Conservation (phyloP, 1,140 invertebrate genomes). For the Drosophila mojavensis region DNA sequence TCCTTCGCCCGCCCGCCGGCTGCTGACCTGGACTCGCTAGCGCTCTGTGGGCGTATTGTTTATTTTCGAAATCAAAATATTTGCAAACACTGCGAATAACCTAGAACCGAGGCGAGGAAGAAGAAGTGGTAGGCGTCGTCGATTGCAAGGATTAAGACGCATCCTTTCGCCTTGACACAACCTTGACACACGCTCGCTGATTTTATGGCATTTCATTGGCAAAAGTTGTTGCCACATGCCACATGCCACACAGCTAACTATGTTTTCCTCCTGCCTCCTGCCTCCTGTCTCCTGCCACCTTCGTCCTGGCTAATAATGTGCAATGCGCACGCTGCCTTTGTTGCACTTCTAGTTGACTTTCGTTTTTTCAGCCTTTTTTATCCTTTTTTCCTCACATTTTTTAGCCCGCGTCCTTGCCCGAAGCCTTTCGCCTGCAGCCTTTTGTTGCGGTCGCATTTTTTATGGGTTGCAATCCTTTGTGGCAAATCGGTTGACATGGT, state of each 20-base stretch:
- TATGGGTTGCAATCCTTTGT: conserved; percentile 62
- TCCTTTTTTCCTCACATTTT: conserved; percentile 26
- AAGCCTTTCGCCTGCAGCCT: conserved; percentile 41
- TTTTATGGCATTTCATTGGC: conserved; percentile 49
- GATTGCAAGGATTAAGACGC: conserved; percentile 59
- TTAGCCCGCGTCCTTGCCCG: conserved; percentile 46
- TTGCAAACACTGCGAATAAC: conserved; percentile 62
- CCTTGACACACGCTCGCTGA: conserved; percentile 64
- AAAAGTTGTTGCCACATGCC: conserved; percentile 21
- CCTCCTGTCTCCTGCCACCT: not conserved
- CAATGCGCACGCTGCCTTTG: conserved; percentile 56
- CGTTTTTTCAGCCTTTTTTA: conserved; percentile 49
- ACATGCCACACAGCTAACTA: conserved; percentile 35
- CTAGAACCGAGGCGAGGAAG: not conserved
- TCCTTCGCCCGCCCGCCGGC: conserved; percentile 10
- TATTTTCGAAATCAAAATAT: conserved; percentile 82
- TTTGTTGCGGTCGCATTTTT: conserved; percentile 77
- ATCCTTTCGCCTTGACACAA: conserved; percentile 64
- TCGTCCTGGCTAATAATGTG: conserved; percentile 51
- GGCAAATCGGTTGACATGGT: conserved; percentile 46
- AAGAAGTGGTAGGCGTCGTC: conserved; percentile 26
- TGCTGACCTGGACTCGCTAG: conserved; percentile 36
- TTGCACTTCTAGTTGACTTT: conserved; percentile 62
- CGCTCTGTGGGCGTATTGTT: conserved; percentile 72
- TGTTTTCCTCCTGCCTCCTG: not conserved